Evolutionary conservation across 2,797 vertebrate genomes (phyloP), one percentile per base, ranked within the genome.

Genomic region (Fratercula arctica): DNA sequence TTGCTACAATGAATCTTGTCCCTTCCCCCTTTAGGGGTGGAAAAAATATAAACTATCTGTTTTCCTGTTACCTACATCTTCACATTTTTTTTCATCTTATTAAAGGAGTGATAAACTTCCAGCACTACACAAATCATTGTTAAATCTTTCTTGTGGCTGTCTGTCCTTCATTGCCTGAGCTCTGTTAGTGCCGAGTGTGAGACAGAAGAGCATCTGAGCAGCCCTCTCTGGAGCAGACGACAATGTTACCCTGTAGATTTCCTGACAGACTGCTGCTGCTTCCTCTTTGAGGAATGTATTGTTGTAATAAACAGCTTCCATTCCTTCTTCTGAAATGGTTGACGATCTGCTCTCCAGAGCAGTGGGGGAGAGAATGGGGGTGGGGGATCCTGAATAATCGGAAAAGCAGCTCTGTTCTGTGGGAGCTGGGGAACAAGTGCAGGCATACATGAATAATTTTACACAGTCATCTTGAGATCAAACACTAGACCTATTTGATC

Each of bases 391-490:
- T 83, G 75, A 74, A 79, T 93, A 93, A 80, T 87, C 35, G 68
- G 50, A 68, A 77, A 89, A 92, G 60, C 48, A 74, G 60, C 81
- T 82, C 11, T 67, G 0, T 75, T 14, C 64, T 60, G 2, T 60
- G 53, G 60, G 79, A 96, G 89, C 91, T 89, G 72, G 11, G 39
- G 35, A 93, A 26, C 87, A 80, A 91, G 78, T 50, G 61, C 53
- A 92, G 85, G 45, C 94, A 72, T 80, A 91, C 53, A 7, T 89
- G 68, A 94, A 80, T 94, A 85, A 87, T 83, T 83, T 31, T 89
- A 75, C 61, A 31, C 46, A 77, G 91, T 93, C 92, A 80, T 83
- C 59, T 67, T 39, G 73, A 95, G 84, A 92, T 96, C 92, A 95
- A 95, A 95, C 72, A 16, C 41, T 37, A 80, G 50, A 68, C 48